Evolutionary conservation across 2,113 vertebrate species (phyloP), one percentile per base, ranked within the genome.

Genomic region (Erpornis zantholeuca): DNA sequence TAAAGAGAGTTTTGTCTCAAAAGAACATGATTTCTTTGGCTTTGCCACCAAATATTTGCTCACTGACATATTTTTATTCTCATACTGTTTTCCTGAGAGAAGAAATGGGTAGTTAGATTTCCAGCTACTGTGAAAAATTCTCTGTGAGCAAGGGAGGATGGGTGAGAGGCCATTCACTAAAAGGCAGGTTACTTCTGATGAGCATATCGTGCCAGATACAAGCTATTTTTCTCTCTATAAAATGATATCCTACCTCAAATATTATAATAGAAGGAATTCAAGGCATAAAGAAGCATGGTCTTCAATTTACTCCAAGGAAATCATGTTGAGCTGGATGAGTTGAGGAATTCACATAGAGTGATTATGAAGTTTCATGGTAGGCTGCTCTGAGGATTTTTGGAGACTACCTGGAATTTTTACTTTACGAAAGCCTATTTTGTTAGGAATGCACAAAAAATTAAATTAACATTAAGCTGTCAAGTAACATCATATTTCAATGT

Each of bases 1-100:
- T 56, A 73, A 92, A 69, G 53, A 79, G 66, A 83, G 54, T 83
- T 93, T 87, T 94, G 64, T 90, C 92, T 92, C 88, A 56, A 88
- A 94, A 86, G 79, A 81, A 38, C 5, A 54, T 29, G 8, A 84
- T 86, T 92, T 68, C 47, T 93, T 94, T 80, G 80, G 88, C 86
- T 86, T 95, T 11, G 1, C 47, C 68, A 83, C 54, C 52, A 86
- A 80, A 83, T 94, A 77, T 70, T 96, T 97, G 33, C 52, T 88
- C 64, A 61, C 38, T 88, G 49, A n/a, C 60, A 53, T 78, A 4
- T 90, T 85, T 95, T 82, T 85, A 78, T 61, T 35, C 47, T 66
- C 14, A 33, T 33, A 65, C 15, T 28, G 15, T 82, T 88, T 80
- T 83, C 71, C 63, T 4, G 4, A 81, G 66, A 88, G 86, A 88